Conservation (phyloP, 92 coral and sea anemone genomes). For the Palythoa heliodiscus region DNA sequence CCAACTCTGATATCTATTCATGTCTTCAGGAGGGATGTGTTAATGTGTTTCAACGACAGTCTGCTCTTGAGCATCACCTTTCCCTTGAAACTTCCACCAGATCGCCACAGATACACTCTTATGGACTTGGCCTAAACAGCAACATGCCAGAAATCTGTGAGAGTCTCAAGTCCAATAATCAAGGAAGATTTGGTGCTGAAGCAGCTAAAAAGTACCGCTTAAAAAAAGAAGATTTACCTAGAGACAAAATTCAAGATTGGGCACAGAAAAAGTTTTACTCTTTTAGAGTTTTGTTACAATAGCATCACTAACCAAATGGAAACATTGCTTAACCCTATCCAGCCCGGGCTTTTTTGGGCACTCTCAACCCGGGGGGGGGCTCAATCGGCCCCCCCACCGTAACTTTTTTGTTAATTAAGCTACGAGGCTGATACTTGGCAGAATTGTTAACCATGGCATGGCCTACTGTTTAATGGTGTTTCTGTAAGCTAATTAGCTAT, state of each 20-base stretch:
- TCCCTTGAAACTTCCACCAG: conserved; percentile 47
- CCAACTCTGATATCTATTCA: neutral
- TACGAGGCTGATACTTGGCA: too few species aligned
- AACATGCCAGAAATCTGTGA: conserved; percentile 52
- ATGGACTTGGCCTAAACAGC: conserved; percentile 55
- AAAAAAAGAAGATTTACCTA: neutral
- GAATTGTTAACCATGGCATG: too few species aligned
- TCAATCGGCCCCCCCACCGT: too few species aligned
- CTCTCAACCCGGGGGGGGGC: too few species aligned
- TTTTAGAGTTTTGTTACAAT: conserved; percentile 67
- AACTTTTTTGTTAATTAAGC: too few species aligned
- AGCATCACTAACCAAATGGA: conserved; percentile 61
- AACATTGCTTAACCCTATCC: too few species aligned
- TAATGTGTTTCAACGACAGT: conserved; percentile 45
- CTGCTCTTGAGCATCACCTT: conserved; percentile 53
- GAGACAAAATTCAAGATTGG: conserved; percentile 22
- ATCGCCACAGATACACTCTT: conserved; percentile 46
- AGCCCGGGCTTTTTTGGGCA: too few species aligned
- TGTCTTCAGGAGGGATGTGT: conserved; percentile 38
- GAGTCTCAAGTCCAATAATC: conserved; percentile 2
- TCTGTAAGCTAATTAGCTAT: too few species aligned
- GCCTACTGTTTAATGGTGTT: too few species aligned
- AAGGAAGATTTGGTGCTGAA: conserved; percentile 7
- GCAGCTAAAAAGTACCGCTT: neutral
- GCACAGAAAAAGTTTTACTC: conserved; percentile 59